phyloP scores from a whole-genome alignment of 1,140 invertebrate species.

The Dreissena polymorpha region DNA sequence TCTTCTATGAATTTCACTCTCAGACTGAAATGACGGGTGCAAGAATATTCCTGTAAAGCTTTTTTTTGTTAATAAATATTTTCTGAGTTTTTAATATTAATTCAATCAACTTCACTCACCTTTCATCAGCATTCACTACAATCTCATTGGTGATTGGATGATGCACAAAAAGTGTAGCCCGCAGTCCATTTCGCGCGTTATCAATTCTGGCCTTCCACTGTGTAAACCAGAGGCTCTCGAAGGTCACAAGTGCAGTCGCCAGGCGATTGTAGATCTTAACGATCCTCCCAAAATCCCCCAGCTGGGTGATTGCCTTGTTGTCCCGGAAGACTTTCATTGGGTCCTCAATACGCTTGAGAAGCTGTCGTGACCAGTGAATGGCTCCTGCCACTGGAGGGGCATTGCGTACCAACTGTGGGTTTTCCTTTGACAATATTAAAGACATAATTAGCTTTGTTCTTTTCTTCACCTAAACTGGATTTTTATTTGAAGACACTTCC shows the following conservation, averaged over 20 bases:
- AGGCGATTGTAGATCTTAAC: conserved; percentile 77
- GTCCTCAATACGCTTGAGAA: conserved; percentile 77
- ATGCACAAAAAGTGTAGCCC: conserved; percentile 76
- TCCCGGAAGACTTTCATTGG: conserved; percentile 77
- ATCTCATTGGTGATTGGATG: conserved; percentile 76
- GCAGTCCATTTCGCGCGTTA: conserved; percentile 73
- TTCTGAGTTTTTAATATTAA: no score
- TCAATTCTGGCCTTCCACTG: conserved; percentile 78
- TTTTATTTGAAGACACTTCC: no score
- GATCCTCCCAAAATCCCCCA: conserved; percentile 74
- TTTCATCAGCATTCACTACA: conserved; percentile 78
- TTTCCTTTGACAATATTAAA: conserved; percentile 60
- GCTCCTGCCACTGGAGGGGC: conserved; percentile 78
- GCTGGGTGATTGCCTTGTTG: conserved; percentile 73
- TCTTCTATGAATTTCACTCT: no score
- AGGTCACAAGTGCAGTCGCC: conserved; percentile 77
- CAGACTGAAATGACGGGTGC: no score
- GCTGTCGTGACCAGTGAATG: conserved; percentile 77
- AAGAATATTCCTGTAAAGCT: no score
- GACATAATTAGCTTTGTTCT: neutral
- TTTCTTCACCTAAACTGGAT: neutral
- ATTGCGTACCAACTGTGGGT: conserved; percentile 74
- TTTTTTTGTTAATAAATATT: no score
- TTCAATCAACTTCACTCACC: conserved; percentile 60
- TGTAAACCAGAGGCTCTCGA: conserved; percentile 78